phyloP scores from a whole-genome alignment of 2,797 vertebrate species.

The Catharus ustulatus region DNA sequence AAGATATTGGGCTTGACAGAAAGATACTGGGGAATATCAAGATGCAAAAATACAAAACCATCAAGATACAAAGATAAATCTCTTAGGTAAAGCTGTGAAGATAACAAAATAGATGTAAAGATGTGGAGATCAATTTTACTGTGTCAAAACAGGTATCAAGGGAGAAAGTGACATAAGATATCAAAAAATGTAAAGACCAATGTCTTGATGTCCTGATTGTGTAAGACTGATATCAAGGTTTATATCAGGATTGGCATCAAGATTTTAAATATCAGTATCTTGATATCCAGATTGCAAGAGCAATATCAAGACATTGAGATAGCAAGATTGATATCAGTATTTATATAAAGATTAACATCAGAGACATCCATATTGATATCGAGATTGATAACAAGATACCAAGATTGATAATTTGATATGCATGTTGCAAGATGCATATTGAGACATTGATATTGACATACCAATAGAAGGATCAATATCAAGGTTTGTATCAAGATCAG shows the following conservation, averaged over 20 bases:
- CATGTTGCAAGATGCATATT: background rate
- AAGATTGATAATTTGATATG: background rate
- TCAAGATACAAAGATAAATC: background rate
- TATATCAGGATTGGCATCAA: background rate
- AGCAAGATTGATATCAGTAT: background rate
- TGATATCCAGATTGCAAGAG: background rate
- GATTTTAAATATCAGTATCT: background rate
- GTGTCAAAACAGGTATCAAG: background rate
- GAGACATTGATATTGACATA: background rate
- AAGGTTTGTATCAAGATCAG: background rate
- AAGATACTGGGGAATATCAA: background rate
- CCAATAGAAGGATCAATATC: background rate
- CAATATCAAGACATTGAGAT: background rate
- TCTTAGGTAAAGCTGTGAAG: background rate
- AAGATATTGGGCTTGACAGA: background rate
- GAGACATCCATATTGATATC: background rate
- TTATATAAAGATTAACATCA: background rate
- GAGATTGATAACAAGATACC: background rate
- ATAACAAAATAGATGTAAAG: background rate
- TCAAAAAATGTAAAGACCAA: accelerated
- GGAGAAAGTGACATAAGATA: background rate
- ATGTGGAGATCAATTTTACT: accelerated
- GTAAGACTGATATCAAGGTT: background rate
- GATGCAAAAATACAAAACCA: background rate
- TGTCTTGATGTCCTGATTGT: background rate